Conservation (phyloP, 1,140 invertebrate genomes). For the Drosophila kanapiae region DNA sequence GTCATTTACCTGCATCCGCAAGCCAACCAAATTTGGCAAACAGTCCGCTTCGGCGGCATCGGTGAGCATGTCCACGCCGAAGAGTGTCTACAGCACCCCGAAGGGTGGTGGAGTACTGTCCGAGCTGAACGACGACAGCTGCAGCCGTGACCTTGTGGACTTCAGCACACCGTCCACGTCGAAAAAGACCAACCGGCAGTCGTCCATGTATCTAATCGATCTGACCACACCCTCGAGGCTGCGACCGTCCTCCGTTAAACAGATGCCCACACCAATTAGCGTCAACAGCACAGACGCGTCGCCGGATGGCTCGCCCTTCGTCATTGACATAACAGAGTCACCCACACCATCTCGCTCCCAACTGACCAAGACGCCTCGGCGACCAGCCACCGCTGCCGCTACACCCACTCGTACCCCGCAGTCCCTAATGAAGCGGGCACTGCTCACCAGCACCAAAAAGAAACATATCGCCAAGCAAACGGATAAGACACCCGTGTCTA, state of each 20-base stretch:
- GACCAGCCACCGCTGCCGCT: slow-evolving; percentile 11
- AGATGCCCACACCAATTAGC: slow-evolving; percentile 39
- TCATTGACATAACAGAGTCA: slow-evolving; percentile 63
- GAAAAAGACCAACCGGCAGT: slow-evolving; percentile 46
- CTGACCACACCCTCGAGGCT: slow-evolving; percentile 73
- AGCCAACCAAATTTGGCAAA: slow-evolving; percentile 37
- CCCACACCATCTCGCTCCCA: slow-evolving; percentile 6
- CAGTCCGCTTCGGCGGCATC: slow-evolving; percentile 23
- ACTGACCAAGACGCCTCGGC: slow-evolving; percentile 37
- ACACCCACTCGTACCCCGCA: slow-evolving; percentile 74
- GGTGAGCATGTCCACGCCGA: slow-evolving; percentile 53
- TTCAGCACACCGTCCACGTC: slow-evolving; percentile 74
- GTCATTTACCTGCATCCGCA: slow-evolving; percentile 66
- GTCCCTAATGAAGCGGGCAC: slow-evolving; percentile 74
- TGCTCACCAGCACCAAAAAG: slow-evolving; percentile 78
- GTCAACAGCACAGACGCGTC: slow-evolving; percentile 52
- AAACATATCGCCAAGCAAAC: slow-evolving; percentile 49
- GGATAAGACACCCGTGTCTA: slow-evolving; percentile 12
- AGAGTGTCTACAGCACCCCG: slow-evolving; percentile 75
- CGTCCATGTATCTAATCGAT: slow-evolving; percentile 77
- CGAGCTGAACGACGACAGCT: slow-evolving; percentile 67
- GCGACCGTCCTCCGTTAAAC: slow-evolving; percentile 35
- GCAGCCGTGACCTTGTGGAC: slow-evolving; percentile 61
- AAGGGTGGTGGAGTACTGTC: slow-evolving; percentile 68
- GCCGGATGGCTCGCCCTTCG: slow-evolving; percentile 44